Percentiles rank a stretch among this genome's conserved stretches.
Evolutionary conservation across 2,797 vertebrate genomes (phyloP).

Genomic region (Squalus acanthias): DNA sequence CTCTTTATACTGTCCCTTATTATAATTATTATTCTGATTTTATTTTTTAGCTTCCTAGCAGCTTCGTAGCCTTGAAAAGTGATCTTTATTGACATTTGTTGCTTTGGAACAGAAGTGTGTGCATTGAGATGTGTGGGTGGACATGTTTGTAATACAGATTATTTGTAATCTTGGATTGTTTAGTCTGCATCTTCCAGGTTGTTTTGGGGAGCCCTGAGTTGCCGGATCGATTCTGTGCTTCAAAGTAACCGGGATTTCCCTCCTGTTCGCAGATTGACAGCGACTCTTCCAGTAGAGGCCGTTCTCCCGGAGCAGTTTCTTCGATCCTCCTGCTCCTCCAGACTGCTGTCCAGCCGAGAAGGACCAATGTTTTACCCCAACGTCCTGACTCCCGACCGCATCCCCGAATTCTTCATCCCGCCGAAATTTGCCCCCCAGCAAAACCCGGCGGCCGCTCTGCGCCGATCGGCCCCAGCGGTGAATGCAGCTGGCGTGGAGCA

Average conservation of each 20-base stretch:
- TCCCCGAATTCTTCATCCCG: conserved; percentile 90
- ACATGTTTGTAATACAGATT: background rate
- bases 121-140: background rate
- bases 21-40: background rate
- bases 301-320: no score
- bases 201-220: no score
- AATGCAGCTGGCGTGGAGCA: background rate
- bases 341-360: background rate
- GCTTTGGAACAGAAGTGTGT: background rate
- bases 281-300: background rate
- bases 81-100: background rate
- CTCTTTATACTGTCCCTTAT: background rate
- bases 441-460: conserved; percentile 39
- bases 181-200: no score
- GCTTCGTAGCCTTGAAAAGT: background rate
- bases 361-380: conserved; percentile 60
- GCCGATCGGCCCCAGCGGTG: background rate
- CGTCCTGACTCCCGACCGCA: conserved; percentile 83
- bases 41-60: background rate
- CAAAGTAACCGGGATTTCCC: background rate
- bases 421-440: conserved; percentile 63
- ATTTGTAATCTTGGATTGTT: background rate
- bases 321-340: no score
- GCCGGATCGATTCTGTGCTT: no score
- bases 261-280: background rate